phyloP scores from a whole-genome alignment of 2,797 vertebrate genomes.

The Enteromius viviparus region DNA sequence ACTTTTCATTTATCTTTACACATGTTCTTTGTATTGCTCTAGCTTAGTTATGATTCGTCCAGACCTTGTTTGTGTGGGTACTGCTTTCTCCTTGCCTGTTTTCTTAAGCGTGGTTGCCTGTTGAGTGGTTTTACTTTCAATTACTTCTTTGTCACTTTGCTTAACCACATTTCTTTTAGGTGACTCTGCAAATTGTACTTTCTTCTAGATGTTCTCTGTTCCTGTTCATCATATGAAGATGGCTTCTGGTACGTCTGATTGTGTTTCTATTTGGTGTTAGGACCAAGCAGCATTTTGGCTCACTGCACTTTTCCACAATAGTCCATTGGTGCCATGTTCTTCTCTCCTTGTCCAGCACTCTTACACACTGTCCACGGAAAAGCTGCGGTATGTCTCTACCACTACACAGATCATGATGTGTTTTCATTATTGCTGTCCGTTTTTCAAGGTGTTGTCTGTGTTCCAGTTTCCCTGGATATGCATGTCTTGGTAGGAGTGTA shows the following conservation, averaged over 20 bases:
- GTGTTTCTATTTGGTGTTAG: constrained; percentile 37
- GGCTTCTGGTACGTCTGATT: constrained; percentile 29
- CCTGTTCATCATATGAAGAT: not conserved
- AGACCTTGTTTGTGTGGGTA: not conserved
- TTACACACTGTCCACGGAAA: constrained; percentile 28
- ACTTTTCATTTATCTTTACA: not conserved
- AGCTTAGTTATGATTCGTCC: not conserved
- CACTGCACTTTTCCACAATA: constrained; percentile 8
- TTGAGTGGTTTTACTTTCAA: not conserved
- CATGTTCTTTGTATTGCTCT: not conserved
- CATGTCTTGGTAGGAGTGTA: constrained; percentile 20
- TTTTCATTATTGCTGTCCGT: constrained; percentile 20
- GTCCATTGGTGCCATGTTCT: constrained; percentile 38
- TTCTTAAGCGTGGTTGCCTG: too few species aligned
- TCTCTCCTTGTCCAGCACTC: constrained; percentile 34
- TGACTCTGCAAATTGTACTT: not conserved
- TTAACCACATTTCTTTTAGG: not conserved
- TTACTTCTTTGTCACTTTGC: not conserved
- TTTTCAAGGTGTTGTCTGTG: constrained; percentile 2
- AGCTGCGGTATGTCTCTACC: constrained; percentile 31
- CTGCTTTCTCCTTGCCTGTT: not conserved
- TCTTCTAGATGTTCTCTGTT: not conserved
- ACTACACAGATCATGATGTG: constrained; percentile 21
- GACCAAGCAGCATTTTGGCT: constrained; percentile 23
- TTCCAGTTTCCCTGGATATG: constrained; percentile 26